Base-by-base conservation (phyloP, 2,797 vertebrate genomes). In the Tapera naevia region DNA sequence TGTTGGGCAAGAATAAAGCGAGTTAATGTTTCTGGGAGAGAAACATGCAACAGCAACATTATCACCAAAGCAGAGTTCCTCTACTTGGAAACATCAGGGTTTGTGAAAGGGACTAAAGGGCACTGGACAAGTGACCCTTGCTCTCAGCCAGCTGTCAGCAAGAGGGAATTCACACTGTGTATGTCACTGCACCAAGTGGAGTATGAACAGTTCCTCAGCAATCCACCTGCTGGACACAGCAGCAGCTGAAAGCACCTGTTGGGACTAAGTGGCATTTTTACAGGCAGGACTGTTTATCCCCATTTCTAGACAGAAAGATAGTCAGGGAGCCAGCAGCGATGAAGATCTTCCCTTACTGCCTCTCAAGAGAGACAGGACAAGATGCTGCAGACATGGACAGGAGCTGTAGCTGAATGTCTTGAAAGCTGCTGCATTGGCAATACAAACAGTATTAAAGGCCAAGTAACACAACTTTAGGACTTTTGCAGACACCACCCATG, bases 1-100 rank as follows among this genome's bases (percentile, higher is more conserved):
- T 99, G 97, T 93, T 60, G 35, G 81, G 67, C 74, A 93, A 91
- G 58, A 92, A 87, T 5, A 60, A 81, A 94, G 25, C 45, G 32
- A 79, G 87, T 91, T 93, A 96, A 94, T 58, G 79, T 70, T 92
- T 80, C 83, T 82, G 66, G 17, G 79, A 94, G 83, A 72, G 48
- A 90, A 88, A 75, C 30, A 25, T 0, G 10, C 73, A 79, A 56
- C 35, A 72, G 80, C 62, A 73, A 51, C 62, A 6, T 25, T 25
- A 35, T 89, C 27, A n/a, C 32, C 69, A 80, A 73, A 72, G 69
- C 65, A 13, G 33, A 33, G 18, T 13, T 93, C 88, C 83, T 90
- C 83, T 90, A 70, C 80, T 27, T 39, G 74, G 67, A 80, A 91
- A 50, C 43, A 8, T 0, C 0, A 28, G 66, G 17, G 72, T n/a